Conservation (phyloP, 2,888 invertebrate species). For the Hirtodrosophila histrioides region DNA sequence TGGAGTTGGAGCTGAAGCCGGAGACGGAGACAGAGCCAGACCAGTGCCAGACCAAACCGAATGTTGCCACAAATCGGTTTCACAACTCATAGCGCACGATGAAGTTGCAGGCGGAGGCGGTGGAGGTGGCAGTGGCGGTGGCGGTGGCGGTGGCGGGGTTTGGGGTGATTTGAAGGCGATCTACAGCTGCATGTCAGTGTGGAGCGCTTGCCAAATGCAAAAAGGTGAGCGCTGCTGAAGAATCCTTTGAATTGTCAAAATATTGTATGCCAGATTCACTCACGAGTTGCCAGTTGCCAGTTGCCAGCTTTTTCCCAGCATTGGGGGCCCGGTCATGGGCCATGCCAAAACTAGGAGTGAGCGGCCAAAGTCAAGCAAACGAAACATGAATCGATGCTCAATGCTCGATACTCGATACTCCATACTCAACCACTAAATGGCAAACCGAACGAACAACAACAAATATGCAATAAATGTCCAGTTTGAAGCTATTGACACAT, state of each 20-base stretch:
- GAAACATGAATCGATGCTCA: conserved; percentile 58
- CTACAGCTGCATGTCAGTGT: conserved; percentile 49
- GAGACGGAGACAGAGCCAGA: conserved; percentile 4
- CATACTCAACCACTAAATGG: conserved; percentile 31
- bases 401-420: conserved; percentile 40
- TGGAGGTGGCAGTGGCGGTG: conserved; percentile 5
- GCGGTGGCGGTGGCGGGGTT: background rate
- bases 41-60: conserved; percentile 26
- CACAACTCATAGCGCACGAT: conserved; percentile 63
- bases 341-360: conserved; percentile 58
- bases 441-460: background rate
- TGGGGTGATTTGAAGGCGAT: conserved; percentile 21
- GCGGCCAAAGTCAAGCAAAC: conserved; percentile 55
- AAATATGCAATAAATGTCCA: conserved; percentile 74
- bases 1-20: background rate
- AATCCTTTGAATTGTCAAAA: conserved; percentile 81
- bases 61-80: conserved; percentile 56
- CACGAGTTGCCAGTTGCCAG: conserved; percentile 64
- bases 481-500: conserved; percentile 79
- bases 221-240: conserved; percentile 66
- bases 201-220: conserved; percentile 31
- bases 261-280: conserved; percentile 78
- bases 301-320: conserved; percentile 55
- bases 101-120: conserved; percentile 7
- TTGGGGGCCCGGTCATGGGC: conserved; percentile 56